A percentile compares a stretch with the other conserved stretches of the same genome.
These are phyloP conservation scores for Limnephilus marmoratus DNA, from an alignment of 2,888 invertebrate species.

Conservation along the genomic window DNA sequence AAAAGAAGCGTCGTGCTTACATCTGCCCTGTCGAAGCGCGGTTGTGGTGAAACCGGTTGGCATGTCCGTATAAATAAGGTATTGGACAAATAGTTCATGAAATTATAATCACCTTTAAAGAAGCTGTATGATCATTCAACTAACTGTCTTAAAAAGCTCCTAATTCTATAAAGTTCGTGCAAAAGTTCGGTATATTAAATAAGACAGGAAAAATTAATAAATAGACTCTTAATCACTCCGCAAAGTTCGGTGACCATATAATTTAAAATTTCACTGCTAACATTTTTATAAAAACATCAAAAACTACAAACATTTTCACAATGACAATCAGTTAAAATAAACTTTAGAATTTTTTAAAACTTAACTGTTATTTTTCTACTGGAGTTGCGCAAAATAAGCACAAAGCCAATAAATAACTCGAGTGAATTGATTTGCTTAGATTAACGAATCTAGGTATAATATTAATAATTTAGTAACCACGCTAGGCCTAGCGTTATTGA, in stretches of 20 bases:
- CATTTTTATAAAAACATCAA: too few species aligned
- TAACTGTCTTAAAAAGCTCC: background rate
- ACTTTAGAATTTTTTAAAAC: too few species aligned
- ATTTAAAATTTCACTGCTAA: too few species aligned
- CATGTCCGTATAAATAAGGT: background rate
- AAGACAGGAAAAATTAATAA: too few species aligned
- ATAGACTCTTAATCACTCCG: background rate
- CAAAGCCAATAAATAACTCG: background rate
- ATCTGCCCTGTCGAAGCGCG: too few species aligned
- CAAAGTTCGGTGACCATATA: background rate
- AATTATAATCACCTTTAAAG: too few species aligned
- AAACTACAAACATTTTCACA: too few species aligned
- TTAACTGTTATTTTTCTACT: too few species aligned
- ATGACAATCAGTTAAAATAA: too few species aligned
- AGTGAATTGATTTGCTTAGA: background rate
- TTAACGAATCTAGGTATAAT: background rate
- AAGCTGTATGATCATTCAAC: too few species aligned
- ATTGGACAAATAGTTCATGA: too few species aligned
- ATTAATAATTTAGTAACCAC: background rate
- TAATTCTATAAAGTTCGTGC: background rate
- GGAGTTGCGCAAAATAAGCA: background rate
- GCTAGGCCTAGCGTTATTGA: background rate
- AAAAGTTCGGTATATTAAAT: background rate
- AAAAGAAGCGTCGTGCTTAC: too few species aligned
- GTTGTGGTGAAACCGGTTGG: background rate